Conservation (phyloP, 2,113 vertebrate genomes). For the Choloepus hoffmanni region DNA sequence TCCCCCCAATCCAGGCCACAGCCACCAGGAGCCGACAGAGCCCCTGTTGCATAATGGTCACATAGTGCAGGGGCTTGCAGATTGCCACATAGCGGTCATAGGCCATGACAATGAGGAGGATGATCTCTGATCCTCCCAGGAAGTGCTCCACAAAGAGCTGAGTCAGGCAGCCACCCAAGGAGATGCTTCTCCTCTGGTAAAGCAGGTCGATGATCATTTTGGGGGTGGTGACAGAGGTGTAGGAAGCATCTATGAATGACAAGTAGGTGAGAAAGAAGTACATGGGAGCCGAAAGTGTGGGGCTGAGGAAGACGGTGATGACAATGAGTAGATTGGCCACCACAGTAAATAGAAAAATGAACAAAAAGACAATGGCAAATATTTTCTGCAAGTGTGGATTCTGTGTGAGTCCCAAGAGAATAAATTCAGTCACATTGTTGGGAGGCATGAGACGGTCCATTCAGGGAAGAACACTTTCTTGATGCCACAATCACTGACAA, state of each 20-base stretch:
- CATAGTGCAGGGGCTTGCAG: conserved; percentile 78
- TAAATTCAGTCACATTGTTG: conserved; percentile 67
- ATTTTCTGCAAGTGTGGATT: conserved; percentile 68
- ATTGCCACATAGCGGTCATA: conserved; percentile 79
- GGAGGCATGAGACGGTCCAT: background rate
- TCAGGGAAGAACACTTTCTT: background rate
- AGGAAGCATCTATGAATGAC: conserved; percentile 78
- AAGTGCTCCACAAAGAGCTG: no score
- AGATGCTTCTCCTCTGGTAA: conserved; percentile 10
- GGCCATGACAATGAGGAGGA: background rate
- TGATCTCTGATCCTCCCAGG: no score
- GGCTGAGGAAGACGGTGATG: conserved; percentile 60
- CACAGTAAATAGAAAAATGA: conserved; percentile 63
- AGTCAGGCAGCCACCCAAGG: no score
- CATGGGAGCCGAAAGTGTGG: conserved; percentile 70
- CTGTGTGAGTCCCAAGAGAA: conserved; percentile 66
- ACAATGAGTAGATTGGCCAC: conserved; percentile 63
- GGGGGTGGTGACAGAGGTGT: conserved; percentile 73
- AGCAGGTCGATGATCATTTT: conserved; percentile 74
- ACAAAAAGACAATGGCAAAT: conserved; percentile 48
- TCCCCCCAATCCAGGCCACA: conserved; percentile 68
- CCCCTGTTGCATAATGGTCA: conserved; percentile 63
- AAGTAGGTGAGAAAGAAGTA: conserved; percentile 80
- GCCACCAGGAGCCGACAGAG: conserved; percentile 58
- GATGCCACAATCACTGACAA: background rate